These are phyloP conservation scores for Pristionchus entomophagus DNA, from an alignment of 2,888 invertebrate species.

Conservation along the genomic window DNA sequence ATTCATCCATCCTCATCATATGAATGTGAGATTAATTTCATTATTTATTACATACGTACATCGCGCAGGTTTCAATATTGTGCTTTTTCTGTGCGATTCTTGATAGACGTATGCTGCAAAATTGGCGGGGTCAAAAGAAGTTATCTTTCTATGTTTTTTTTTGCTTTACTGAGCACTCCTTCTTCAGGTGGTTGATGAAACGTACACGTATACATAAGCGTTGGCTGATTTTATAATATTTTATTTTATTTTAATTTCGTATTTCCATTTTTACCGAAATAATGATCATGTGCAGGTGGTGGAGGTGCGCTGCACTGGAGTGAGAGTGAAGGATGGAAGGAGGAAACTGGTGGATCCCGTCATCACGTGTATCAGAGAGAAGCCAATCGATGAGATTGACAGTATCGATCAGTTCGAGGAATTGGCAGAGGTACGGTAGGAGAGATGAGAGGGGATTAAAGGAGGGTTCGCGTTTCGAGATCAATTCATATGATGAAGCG, in stretches of 20 bases:
- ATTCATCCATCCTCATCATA: slow-evolving; percentile 37
- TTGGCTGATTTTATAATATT: background rate
- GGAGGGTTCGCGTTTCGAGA: background rate
- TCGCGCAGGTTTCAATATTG: background rate
- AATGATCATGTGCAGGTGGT: slow-evolving; percentile 70
- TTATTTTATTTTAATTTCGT: background rate
- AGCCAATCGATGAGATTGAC: slow-evolving; percentile 63
- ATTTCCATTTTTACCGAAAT: too few species aligned
- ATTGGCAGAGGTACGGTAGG: slow-evolving; percentile 56
- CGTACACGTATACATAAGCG: too few species aligned
- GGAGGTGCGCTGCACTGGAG: slow-evolving; percentile 70
- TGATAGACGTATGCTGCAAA: background rate
- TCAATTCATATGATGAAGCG: background rate
- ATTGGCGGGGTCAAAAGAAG: background rate
- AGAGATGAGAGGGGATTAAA: background rate
- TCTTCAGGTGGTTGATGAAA: background rate
- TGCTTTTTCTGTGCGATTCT: background rate
- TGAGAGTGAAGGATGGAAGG: too few species aligned
- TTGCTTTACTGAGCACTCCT: too few species aligned
- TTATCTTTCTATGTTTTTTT: too few species aligned
- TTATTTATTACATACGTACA: too few species aligned
- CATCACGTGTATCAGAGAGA: slow-evolving; percentile 68
- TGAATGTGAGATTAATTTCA: background rate
- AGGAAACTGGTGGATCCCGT: slow-evolving; percentile 69
- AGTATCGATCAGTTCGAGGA: slow-evolving; percentile 58